Conservation (phyloP, 2,113 vertebrate species). For the Lathamus discolor region DNA sequence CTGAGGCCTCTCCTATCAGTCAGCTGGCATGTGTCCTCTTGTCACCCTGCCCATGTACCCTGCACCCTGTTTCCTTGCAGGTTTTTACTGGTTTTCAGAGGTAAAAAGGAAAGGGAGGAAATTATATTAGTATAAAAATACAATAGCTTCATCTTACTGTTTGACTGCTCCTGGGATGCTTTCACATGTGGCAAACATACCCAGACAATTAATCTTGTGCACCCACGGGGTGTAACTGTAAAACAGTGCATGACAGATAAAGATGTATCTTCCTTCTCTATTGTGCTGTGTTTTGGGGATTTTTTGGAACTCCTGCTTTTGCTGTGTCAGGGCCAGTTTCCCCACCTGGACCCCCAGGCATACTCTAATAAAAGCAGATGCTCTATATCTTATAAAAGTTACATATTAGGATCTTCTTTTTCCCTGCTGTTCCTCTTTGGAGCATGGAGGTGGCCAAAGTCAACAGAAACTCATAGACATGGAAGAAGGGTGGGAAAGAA, state of each 20-base stretch:
- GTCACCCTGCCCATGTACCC: neutral
- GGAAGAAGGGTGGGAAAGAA: neutral
- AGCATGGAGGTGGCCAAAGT: neutral
- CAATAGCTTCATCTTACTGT: neutral
- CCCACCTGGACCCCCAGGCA: neutral
- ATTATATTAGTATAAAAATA: neutral
- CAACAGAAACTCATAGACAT: neutral
- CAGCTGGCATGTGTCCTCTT: neutral
- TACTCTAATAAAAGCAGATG: neutral
- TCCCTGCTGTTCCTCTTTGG: neutral
- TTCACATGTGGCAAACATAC: conserved; percentile 52
- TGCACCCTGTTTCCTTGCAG: neutral
- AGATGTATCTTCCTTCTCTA: conserved; percentile 30
- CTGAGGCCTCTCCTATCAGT: neutral
- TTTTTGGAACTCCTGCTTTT: conserved; percentile 15
- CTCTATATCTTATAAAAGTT: neutral
- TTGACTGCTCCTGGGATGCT: neutral
- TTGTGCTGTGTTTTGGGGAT: neutral
- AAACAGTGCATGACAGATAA: conserved; percentile 19
- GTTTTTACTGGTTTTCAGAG: conserved; percentile 11
- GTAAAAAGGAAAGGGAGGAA: neutral
- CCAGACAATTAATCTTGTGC: conserved; percentile 45
- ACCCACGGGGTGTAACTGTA: conserved; percentile 17
- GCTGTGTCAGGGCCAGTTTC: neutral
- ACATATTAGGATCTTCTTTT: neutral